phyloP scores from a whole-genome alignment of 2,113 vertebrate genomes.

The Xenopus borealis region DNA sequence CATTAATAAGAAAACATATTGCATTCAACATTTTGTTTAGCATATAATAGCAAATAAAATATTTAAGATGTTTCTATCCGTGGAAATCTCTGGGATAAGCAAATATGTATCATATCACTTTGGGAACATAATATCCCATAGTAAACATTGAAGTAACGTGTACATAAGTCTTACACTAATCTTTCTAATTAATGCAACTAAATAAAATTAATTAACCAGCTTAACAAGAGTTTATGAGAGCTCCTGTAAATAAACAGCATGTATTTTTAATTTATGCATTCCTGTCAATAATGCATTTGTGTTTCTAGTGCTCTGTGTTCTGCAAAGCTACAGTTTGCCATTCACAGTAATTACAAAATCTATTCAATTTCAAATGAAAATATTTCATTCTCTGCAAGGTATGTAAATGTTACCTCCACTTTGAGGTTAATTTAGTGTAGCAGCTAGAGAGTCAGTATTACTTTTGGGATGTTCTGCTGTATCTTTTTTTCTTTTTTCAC shows the following conservation, averaged over 20 bases:
- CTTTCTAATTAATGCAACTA: constrained; percentile 37
- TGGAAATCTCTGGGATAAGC: constrained; percentile 1
- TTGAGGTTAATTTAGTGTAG: no score
- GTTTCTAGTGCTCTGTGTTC: neutral
- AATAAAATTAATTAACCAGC: constrained; percentile 42
- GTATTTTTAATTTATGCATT: constrained; percentile 33
- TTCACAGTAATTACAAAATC: constrained; percentile 12
- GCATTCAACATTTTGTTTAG: neutral
- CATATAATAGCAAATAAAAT: constrained; percentile 3
- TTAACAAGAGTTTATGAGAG: constrained; percentile 15
- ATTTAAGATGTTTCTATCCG: constrained; percentile 1
- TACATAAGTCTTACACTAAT: constrained; percentile 33
- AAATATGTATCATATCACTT: constrained; percentile 3
- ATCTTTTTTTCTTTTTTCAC: no score
- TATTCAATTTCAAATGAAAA: constrained; percentile 17
- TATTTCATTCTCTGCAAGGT: neutral
- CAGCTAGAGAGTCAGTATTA: no score
- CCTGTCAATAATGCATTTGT: neutral
- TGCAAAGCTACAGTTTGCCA: constrained; percentile 4
- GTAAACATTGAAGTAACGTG: constrained; percentile 10
- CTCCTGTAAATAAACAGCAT: constrained; percentile 33
- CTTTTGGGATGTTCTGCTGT: no score
- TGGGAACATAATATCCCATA: constrained; percentile 10
- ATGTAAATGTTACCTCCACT: no score
- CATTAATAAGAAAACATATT: constrained; percentile 6